phyloP scores from a whole-genome alignment of 2,888 invertebrate genomes.

The Drosophila neonasuta region DNA sequence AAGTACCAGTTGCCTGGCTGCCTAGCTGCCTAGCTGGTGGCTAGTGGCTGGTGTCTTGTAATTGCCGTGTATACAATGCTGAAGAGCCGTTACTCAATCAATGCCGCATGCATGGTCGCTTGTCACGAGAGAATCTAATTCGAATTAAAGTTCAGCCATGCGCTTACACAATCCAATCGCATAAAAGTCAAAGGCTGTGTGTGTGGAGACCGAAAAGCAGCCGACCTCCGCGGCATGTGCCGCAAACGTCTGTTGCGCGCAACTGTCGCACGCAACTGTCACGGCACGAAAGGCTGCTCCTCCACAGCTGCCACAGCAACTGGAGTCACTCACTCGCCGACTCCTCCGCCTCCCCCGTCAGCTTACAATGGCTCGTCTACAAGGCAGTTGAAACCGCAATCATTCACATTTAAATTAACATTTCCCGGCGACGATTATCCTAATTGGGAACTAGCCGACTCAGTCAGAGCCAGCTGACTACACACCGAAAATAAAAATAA shows the following conservation, averaged over 20 bases:
- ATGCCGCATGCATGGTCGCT: constrained; percentile 46
- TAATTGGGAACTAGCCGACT: constrained; percentile 62
- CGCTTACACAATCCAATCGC: constrained; percentile 60
- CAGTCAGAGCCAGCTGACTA: constrained; percentile 25
- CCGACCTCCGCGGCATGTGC: constrained; percentile 8
- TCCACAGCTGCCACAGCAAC: no score
- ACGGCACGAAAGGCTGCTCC: constrained; percentile 52
- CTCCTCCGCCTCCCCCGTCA: background rate
- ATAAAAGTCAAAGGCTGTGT: constrained; percentile 33
- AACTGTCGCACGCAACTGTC: constrained; percentile 58
- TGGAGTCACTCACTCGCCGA: background rate
- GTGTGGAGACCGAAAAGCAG: constrained; percentile 6
- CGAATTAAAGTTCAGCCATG: constrained; percentile 59
- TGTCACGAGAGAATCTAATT: constrained; percentile 68
- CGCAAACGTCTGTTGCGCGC: constrained; percentile 25
- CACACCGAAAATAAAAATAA: constrained; percentile 4
- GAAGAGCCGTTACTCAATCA: constrained; percentile 50
- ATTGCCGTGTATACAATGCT: constrained; percentile 28
- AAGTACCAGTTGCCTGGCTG: constrained; percentile 2
- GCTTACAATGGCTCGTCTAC: background rate
- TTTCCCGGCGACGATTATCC: constrained; percentile 78
- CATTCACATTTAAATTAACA: constrained; percentile 80
- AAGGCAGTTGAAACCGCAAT: constrained; percentile 60
- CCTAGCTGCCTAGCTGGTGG: background rate
- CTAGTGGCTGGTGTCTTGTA: constrained; percentile 32